Conservation (phyloP, 2,797 vertebrate genomes). For the Tauraco hartlaubi region DNA sequence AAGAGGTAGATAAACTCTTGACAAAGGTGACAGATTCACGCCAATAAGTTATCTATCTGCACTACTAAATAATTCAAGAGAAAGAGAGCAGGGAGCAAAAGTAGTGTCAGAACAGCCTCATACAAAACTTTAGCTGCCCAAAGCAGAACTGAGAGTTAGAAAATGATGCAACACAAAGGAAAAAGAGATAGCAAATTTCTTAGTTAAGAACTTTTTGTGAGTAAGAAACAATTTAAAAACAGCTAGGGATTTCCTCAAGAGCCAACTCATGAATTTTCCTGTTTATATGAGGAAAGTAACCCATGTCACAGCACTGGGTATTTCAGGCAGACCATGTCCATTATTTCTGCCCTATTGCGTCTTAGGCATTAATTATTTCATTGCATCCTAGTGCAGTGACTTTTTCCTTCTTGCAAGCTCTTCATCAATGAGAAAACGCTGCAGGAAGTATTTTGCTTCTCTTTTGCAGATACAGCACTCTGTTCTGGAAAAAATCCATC, state of each 20-base stretch:
- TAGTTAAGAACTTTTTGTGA: neutral
- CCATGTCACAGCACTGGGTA: neutral
- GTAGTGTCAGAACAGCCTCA: neutral
- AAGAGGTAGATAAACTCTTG: slow-evolving; percentile 25
- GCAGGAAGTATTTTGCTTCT: slow-evolving; percentile 63
- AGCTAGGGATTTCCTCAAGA: neutral
- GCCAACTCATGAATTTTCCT: neutral
- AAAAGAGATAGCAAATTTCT: neutral
- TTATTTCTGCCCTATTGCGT: neutral
- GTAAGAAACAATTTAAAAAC: neutral
- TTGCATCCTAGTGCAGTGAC: slow-evolving; percentile 43
- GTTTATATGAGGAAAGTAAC: neutral
- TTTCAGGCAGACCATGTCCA: neutral
- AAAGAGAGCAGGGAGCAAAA: neutral
- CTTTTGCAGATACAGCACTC: slow-evolving; percentile 54
- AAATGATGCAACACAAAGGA: neutral
- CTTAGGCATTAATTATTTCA: slow-evolving; percentile 69
- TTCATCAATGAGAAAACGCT: slow-evolving; percentile 50
- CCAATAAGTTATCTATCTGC: slow-evolving; percentile 33
- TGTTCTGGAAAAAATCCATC: slow-evolving; percentile 56
- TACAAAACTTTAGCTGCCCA: neutral
- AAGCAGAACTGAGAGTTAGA: neutral
- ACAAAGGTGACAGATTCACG: slow-evolving; percentile 35
- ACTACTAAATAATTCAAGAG: slow-evolving; percentile 53
- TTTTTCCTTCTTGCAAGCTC: neutral